Percentiles rank a stretch among this genome's conserved stretches.
Conservation (phyloP, 2,888 invertebrate species). For the Cephus pulcher region DNA sequence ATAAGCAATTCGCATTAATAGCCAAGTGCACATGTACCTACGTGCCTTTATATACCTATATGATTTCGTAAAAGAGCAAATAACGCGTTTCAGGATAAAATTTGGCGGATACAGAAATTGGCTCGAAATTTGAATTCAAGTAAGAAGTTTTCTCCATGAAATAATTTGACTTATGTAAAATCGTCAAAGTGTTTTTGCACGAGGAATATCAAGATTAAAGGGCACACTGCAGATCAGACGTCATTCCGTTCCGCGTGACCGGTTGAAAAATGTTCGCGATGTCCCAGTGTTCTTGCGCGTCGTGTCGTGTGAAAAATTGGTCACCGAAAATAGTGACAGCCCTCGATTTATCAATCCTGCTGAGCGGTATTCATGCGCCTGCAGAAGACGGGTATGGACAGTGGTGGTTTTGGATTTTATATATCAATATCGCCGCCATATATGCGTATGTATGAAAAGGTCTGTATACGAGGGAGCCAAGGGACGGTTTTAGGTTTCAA, state of each 20-base stretch:
- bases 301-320: constrained; percentile 60
- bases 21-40: neutral
- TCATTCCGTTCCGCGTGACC: constrained; percentile 54
- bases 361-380: constrained; percentile 26
- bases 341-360: constrained; percentile 59
- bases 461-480: constrained; percentile 25
- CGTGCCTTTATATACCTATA: neutral
- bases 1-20: neutral
- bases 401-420: constrained; percentile 37
- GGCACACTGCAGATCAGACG: constrained; percentile 9
- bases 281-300: constrained; percentile 43
- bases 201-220: constrained; percentile 10
- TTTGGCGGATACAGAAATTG: neutral
- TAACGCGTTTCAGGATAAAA: neutral
- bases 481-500: constrained; percentile 61
- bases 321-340: constrained; percentile 58
- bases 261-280: constrained; percentile 58
- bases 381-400: constrained; percentile 11
- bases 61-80: neutral
- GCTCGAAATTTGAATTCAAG: neutral
- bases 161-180: neutral
- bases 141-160: neutral
- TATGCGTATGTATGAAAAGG: constrained; percentile 39
- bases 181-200: neutral
- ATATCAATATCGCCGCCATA: constrained; percentile 53